phyloP scores from a whole-genome alignment of 2,797 vertebrate genomes.

The Ptychadena robeensis region DNA sequence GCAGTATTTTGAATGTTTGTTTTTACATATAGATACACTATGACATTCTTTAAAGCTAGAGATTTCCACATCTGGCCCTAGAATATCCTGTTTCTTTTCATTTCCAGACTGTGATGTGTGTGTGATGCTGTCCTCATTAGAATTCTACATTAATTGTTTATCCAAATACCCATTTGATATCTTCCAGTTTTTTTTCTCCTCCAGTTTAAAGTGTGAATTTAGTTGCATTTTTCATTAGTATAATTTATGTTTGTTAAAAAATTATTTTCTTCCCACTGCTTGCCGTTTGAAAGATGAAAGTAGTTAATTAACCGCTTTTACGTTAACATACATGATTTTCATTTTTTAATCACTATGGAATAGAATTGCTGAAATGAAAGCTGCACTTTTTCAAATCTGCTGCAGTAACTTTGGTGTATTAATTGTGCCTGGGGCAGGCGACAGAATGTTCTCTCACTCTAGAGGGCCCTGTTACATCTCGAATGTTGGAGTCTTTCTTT shows the following conservation, averaged over 20 bases:
- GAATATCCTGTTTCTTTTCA: slow-evolving; percentile 30
- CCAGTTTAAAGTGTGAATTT: slow-evolving; percentile 25
- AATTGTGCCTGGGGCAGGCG: slow-evolving; percentile 68
- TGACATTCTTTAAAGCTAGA: background rate
- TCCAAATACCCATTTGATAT: slow-evolving; percentile 1
- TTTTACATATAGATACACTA: too few species aligned
- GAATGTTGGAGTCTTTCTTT: slow-evolving; percentile 47
- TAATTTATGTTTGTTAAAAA: slow-evolving; percentile 43
- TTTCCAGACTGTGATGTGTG: background rate
- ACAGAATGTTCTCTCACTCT: slow-evolving; percentile 71
- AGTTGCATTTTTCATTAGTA: slow-evolving; percentile 37
- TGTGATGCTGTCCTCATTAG: background rate
- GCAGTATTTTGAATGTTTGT: too few species aligned
- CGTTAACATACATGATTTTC: slow-evolving; percentile 50
- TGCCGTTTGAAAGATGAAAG: slow-evolving; percentile 46
- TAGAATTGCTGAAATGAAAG: slow-evolving; percentile 64
- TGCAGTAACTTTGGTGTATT: slow-evolving; percentile 72
- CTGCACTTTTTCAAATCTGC: slow-evolving; percentile 66
- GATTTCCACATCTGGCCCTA: background rate
- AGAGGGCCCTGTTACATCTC: slow-evolving; percentile 79
- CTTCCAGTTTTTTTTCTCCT: background rate
- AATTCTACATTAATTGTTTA: background rate
- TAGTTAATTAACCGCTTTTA: slow-evolving; percentile 55
- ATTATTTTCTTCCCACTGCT: slow-evolving; percentile 23
- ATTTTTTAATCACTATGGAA: slow-evolving; percentile 61